These are phyloP conservation scores for Eptatretus atami DNA, from an alignment of 2,797 vertebrate species.

Conservation along the genomic window DNA sequence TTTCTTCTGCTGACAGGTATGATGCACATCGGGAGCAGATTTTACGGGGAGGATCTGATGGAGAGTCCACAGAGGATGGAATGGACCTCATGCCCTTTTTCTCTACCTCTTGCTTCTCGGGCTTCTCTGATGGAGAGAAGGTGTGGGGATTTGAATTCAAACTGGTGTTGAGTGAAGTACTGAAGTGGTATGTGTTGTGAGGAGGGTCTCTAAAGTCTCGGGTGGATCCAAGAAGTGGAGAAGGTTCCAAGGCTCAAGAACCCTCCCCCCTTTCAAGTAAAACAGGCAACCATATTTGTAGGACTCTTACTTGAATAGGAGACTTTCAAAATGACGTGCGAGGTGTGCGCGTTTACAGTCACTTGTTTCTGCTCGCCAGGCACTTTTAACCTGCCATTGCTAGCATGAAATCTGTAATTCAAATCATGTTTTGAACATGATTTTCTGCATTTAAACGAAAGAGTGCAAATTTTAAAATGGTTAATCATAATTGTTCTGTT, in stretches of 20 bases:
- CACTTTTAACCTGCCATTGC: too few species aligned
- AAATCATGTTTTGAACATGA: neutral
- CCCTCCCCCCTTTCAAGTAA: too few species aligned
- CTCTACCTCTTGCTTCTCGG: constrained; percentile 66
- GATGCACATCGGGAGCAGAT: constrained; percentile 75
- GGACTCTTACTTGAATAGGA: too few species aligned
- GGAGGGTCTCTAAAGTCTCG: constrained; percentile 4
- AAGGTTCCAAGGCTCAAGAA: too few species aligned
- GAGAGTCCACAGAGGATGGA: constrained; percentile 58
- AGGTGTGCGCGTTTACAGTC: neutral
- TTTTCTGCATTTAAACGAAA: neutral
- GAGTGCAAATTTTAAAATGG: neutral
- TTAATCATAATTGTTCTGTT: too few species aligned
- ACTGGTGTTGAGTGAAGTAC: neutral
- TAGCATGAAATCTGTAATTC: neutral
- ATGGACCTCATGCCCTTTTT: constrained; percentile 58
- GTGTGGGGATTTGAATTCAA: constrained; percentile 15
- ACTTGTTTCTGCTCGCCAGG: too few species aligned
- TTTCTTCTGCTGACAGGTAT: constrained; percentile 25
- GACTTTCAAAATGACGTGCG: neutral
- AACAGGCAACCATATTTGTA: too few species aligned
- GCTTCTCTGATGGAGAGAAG: constrained; percentile 54
- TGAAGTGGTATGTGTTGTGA: neutral
- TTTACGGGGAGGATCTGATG: constrained; percentile 40
- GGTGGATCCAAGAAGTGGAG: neutral